Percentiles rank a stretch among this genome's conserved stretches.
These are phyloP conservation scores for Erebia aethiops DNA, from an alignment of 2,888 invertebrate genomes.

Conservation along the genomic window DNA sequence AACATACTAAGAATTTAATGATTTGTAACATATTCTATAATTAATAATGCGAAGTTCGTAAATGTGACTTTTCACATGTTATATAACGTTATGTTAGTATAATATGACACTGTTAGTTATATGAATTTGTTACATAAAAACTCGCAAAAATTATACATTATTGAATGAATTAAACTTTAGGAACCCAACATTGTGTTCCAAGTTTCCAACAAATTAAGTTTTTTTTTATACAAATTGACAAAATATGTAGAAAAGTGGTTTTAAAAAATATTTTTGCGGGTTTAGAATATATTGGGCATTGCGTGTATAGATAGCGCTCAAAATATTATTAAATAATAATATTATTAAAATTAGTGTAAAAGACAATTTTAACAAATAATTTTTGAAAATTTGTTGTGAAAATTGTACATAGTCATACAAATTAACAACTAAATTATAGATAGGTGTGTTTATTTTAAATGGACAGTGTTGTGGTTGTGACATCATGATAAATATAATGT, in stretches of 20 bases:
- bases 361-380: conserved; percentile 1
- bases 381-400: neutral
- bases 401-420: conserved; percentile 11
- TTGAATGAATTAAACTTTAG: neutral
- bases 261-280: neutral
- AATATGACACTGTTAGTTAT: too few relatives aligned
- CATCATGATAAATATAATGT: neutral
- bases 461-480: conserved; percentile 5
- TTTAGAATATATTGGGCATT: neutral
- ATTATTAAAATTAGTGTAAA: conserved; percentile 11
- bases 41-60: too few relatives aligned
- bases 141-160: too few relatives aligned
- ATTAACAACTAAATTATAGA: conserved; percentile 1
- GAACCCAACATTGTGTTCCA: too few relatives aligned
- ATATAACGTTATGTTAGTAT: too few relatives aligned
- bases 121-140: too few relatives aligned
- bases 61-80: too few relatives aligned
- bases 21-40: too few relatives aligned
- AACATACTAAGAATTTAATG: neutral
- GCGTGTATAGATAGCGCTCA: conserved; percentile 19
- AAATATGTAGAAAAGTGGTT: neutral
- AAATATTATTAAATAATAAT: conserved; percentile 6
- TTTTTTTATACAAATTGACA: neutral
- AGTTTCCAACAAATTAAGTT: too few relatives aligned
- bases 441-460: conserved; percentile 1